Evolutionary conservation across 2,797 vertebrate genomes (phyloP).

Genomic region (Chaetophractus vellerosus): DNA sequence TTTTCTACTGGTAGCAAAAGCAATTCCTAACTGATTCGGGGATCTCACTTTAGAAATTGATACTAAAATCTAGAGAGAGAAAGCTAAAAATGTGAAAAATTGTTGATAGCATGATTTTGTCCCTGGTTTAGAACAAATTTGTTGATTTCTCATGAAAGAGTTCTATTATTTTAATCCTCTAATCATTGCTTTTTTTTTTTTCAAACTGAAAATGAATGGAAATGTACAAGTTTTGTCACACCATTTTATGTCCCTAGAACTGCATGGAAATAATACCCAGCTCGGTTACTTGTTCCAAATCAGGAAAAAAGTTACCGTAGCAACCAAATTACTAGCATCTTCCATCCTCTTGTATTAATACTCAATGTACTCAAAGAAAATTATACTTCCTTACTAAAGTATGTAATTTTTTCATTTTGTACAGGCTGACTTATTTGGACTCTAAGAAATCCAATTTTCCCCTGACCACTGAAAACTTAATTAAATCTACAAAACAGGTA

Average conservation of each 20-base stretch:
- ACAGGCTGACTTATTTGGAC: background rate
- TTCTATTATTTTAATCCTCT: conserved; percentile 59
- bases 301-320: background rate
- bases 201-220: conserved; percentile 55
- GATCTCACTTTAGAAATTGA: conserved; percentile 61
- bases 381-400: background rate
- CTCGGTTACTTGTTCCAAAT: conserved; percentile 43
- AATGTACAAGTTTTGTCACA: background rate
- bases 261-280: background rate
- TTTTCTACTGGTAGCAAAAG: background rate
- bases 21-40: conserved; percentile 18
- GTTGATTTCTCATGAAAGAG: conserved; percentile 10
- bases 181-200: conserved; percentile 41
- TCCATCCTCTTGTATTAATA: background rate
- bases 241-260: background rate
- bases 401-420: background rate
- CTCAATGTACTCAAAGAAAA: background rate
- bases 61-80: conserved; percentile 17
- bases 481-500: conserved; percentile 25
- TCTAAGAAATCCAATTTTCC: conserved; percentile 42
- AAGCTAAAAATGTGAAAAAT: conserved; percentile 59
- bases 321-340: background rate
- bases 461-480: background rate
- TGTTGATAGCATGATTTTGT: conserved; percentile 46
- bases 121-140: conserved; percentile 45